Percentiles rank a stretch among this genome's conserved stretches.
phyloP scores from a whole-genome alignment of 2,888 invertebrate genomes.

The Lordiphosa andalusiaca region DNA sequence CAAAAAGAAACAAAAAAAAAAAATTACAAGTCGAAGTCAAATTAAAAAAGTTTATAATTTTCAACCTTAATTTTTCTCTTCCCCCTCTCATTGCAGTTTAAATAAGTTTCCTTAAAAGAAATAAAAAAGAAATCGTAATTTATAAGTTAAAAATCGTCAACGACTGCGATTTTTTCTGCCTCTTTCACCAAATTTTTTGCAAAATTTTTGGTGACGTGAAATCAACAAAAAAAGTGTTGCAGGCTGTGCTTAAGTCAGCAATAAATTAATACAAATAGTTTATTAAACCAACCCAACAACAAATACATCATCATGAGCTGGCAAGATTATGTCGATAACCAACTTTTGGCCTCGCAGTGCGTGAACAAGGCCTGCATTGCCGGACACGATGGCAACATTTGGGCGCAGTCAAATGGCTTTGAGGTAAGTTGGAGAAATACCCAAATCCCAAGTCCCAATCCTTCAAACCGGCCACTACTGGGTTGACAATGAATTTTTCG shows the following conservation, averaged over 20 bases:
- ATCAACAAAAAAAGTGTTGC: conserved; percentile 33
- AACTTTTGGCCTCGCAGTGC: conserved; percentile 96
- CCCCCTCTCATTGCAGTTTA: conserved; percentile 64
- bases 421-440: conserved; percentile 86
- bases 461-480: conserved; percentile 9
- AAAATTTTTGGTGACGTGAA: conserved; percentile 56
- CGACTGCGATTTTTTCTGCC: conserved; percentile 49
- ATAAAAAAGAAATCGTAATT: conserved; percentile 36
- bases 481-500: conserved; percentile 50
- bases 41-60: conserved; percentile 38
- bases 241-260: conserved; percentile 46
- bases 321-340: conserved; percentile 99
- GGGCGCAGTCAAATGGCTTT: conserved; percentile 96
- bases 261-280: conserved; percentile 44
- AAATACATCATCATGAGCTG: conserved; percentile 88
- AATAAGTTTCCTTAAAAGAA: conserved; percentile 59
- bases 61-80: conserved; percentile 45
- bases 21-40: conserved; percentile 15
- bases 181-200: conserved; percentile 25
- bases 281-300: conserved; percentile 36
- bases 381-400: conserved; percentile 96
- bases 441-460: conserved; percentile 6
- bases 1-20: conserved; percentile 9
- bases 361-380: conserved; percentile 96
- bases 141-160: conserved; percentile 30